These are phyloP conservation scores for Labroides dimidiatus DNA, from an alignment of 2,797 vertebrate genomes.

Conservation along the genomic window DNA sequence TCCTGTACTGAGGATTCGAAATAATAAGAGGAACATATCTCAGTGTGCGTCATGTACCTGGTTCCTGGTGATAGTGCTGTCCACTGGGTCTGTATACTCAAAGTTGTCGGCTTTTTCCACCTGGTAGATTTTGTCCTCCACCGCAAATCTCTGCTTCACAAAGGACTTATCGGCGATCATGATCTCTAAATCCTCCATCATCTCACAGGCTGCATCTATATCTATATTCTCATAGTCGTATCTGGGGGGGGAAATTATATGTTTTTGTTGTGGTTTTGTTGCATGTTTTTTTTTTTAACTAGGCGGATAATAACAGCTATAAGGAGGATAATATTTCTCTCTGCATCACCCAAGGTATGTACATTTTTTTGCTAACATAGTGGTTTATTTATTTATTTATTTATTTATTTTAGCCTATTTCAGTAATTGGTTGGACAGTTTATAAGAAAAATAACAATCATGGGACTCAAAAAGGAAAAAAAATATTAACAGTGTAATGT, in stretches of 20 bases:
- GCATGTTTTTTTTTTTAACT: neutral
- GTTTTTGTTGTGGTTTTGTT: neutral
- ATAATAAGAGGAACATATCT: neutral
- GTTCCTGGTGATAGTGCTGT: constrained; percentile 92
- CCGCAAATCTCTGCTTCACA: constrained; percentile 88
- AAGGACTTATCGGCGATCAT: constrained; percentile 92
- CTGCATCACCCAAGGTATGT: neutral
- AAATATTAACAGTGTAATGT: too few relatives aligned
- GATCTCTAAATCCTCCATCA: constrained; percentile 95
- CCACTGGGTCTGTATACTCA: constrained; percentile 94
- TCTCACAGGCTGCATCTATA: constrained; percentile 91
- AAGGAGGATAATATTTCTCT: neutral
- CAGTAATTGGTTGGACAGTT: too few relatives aligned
- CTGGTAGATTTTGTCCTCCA: constrained; percentile 90
- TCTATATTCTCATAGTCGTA: constrained; percentile 96
- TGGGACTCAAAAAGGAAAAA: too few relatives aligned
- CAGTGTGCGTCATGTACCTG: constrained; percentile 83
- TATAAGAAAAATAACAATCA: too few relatives aligned
- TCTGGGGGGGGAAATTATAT: constrained; percentile 68
- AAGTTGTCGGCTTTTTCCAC: constrained; percentile 96
- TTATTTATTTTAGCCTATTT: too few relatives aligned
- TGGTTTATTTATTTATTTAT: too few relatives aligned
- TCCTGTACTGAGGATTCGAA: constrained; percentile 2
- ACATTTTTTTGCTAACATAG: too few relatives aligned
- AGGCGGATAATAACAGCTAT: too few relatives aligned